Evolutionary conservation across 2,113 vertebrate species (phyloP), one percentile per base, ranked within the genome.

Genomic region (Lagenorhynchus albirostris): DNA sequence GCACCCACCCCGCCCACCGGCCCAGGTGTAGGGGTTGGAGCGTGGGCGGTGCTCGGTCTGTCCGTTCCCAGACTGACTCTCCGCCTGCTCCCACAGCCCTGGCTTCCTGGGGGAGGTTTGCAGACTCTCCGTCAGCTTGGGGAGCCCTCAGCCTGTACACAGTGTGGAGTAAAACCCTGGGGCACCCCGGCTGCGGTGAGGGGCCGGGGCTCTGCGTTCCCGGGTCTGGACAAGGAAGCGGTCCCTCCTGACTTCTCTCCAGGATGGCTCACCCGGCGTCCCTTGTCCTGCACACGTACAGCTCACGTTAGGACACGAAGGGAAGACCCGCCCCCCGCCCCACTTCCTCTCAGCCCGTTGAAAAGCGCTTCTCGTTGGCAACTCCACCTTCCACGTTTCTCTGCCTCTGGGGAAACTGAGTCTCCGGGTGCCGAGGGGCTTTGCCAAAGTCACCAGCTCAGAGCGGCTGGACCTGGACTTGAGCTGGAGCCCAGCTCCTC

Each of bases 31-130:
- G 76, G 58, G 2, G 50, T n/a, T 12, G 6, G 6, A 7, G 25
- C 3, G 1, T 3, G 12, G 5, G n/a, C 53, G 25, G 31, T 0
- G 1, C 60, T 25, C 2, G 0, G 0, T 79, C 44, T 2, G 3
- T 38, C 73, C 3, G 1, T 68, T 31, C 13, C 38, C n/a, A 8
- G 36, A 20, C 23, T 2, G 2, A 3, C 3, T 3, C 15, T 18
- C 60, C 0, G 9, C 10, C 50, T 25, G 31, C 9, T 10, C 44
- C 38, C 25, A 53, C 5, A 0, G 3, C 10, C 73, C 25, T 1
- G 60, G 44, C 29, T 36, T 14, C 9, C 44, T 47, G 9, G 25
- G 55, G 67, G 21, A 9, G 11, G 8, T 17, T 33, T 0, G 1
- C 15, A 47, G 82, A 23, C 33, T 23, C 18, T 20, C 73, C 0